Conservation (phyloP, 2,888 invertebrate genomes). For the Hipparchia semele region DNA sequence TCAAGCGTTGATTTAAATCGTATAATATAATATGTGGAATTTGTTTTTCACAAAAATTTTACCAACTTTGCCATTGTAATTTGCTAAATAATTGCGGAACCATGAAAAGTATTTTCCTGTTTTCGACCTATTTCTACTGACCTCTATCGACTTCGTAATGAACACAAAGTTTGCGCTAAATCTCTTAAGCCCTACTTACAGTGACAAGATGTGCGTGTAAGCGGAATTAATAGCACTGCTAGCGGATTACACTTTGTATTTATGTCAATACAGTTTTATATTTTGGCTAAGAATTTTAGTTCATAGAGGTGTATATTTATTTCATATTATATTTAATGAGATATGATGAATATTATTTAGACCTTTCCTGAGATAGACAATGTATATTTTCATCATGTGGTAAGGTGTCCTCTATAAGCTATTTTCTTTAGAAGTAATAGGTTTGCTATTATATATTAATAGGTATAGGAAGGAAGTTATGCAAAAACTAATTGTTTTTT, state of each 20-base stretch:
- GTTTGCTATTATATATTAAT: no score
- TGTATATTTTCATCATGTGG: no score
- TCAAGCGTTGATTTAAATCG: background rate
- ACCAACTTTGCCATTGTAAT: conserved; percentile 1
- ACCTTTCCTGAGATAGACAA: no score
- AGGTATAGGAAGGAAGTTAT: no score
- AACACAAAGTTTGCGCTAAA: conserved; percentile 18
- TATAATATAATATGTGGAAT: background rate
- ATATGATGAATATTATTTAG: no score
- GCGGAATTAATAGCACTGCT: conserved; percentile 8
- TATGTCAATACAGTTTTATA: background rate
- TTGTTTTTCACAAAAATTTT: background rate
- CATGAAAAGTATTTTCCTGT: conserved; percentile 22
- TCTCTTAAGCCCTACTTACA: conserved; percentile 14
- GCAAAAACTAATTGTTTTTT: no score
- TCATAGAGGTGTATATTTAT: no score
- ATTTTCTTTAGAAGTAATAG: no score
- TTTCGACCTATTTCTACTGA: conserved; percentile 30
- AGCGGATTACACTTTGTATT: conserved; percentile 1
- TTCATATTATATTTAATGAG: no score
- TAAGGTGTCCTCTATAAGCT: no score
- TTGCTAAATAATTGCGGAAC: background rate
- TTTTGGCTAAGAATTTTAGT: no score
- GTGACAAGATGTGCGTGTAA: conserved; percentile 2
- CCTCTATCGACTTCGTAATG: conserved; percentile 20